Evolutionary conservation across 2,888 invertebrate genomes (phyloP), one percentile per base, ranked within the genome.

Genomic region (Caenorhabditis sp.): DNA sequence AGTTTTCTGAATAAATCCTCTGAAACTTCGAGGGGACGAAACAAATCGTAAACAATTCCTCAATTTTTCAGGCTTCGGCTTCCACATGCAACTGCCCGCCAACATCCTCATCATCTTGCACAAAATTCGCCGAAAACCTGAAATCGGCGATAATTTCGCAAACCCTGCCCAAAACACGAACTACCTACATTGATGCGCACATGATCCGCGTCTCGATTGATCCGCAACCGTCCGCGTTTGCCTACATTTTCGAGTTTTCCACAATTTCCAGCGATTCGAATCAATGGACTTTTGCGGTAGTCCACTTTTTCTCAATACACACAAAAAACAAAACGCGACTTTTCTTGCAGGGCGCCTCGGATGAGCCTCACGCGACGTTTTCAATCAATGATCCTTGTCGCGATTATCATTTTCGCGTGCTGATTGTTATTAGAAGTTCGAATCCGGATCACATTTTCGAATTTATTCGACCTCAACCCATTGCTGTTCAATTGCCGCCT

Each of bases 161-260:
- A 10, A 64, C 50, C 12, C 73, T 78, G 10, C 81, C 82, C 12
- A 64, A 69, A 63, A 77, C 77, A 6, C 61, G 65, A 12, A 62
- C 77, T 6, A 75, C 75, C 43, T 82, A 83, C 59, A 61, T 81
- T 31, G 82, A 85, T 62, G 81, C 80, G 14, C 82, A 82, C 51
- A 83, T 82, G 31, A 82, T 85, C 17, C 63, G 58, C 31, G 66
- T 85, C n/a, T 65, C 68, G 24, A 74, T 83, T 43, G 73, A 77
- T 21, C 77, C 79, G 0, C 70, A 76, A 26, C 77, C 82, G 50
- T 74, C 74, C 6, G 84, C 86, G 8, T 86, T 86, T 75, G 86
- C 85, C 58, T 86, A 86, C 69, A 75, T 86, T 50, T 86, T 86
- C 68, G 85, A 86, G 66, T 84, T 80, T 60, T 83, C 84, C 5